These are phyloP conservation scores for Neolamprologus ventralis DNA, from an alignment of 2,113 vertebrate genomes.

Conservation along the genomic window DNA sequence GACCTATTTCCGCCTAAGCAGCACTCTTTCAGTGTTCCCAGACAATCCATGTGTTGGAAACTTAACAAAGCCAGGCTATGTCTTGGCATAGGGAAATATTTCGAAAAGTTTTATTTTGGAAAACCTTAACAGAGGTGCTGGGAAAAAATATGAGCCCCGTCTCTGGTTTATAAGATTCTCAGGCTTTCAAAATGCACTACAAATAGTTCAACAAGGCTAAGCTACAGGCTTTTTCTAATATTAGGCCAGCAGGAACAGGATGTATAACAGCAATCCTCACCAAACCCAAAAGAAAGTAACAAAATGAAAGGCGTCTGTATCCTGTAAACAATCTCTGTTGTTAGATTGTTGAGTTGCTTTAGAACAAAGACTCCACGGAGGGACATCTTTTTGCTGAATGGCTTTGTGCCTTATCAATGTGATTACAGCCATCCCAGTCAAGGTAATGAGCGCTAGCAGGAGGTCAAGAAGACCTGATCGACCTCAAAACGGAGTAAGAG, in stretches of 20 bases:
- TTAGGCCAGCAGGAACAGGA: neutral
- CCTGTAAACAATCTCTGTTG: neutral
- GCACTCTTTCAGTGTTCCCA: neutral
- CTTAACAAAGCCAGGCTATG: neutral
- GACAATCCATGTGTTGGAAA: too few relatives aligned
- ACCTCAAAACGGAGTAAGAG: neutral
- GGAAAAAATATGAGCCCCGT: neutral
- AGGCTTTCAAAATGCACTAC: neutral
- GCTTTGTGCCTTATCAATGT: conserved; percentile 3
- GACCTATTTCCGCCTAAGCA: neutral
- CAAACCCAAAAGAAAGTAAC: neutral
- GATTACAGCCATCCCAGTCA: conserved; percentile 19
- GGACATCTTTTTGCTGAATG: neutral
- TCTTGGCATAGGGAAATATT: neutral
- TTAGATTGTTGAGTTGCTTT: neutral
- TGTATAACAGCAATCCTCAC: neutral
- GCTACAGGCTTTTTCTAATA: neutral
- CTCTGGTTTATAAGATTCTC: neutral
- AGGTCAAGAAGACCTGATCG: neutral
- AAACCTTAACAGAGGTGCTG: neutral
- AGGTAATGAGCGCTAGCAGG: conserved; percentile 6
- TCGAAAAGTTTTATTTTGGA: neutral
- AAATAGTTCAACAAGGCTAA: neutral
- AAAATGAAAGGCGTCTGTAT: neutral
- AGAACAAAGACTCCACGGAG: conserved; percentile 16